Percentiles rank a stretch among this genome's conserved stretches.
Conservation (phyloP, 1,140 invertebrate genomes). For the Orius insidiosus region DNA sequence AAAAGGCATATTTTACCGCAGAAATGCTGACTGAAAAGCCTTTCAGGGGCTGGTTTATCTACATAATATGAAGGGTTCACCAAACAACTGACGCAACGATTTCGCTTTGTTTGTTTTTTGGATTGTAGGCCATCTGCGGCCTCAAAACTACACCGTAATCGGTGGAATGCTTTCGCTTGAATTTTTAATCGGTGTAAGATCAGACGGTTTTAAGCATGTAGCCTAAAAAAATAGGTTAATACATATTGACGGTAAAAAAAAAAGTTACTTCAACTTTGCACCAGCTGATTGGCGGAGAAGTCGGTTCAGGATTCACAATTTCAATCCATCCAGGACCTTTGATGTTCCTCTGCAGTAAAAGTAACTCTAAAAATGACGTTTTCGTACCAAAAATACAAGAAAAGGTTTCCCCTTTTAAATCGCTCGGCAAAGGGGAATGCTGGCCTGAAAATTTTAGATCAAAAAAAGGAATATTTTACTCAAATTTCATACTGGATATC, state of each 20-base stretch:
- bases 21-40: slow-evolving; percentile 71
- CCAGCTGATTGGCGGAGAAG: slow-evolving; percentile 56
- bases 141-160: no score
- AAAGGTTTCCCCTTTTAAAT: slow-evolving; percentile 54
- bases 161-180: slow-evolving; percentile 29
- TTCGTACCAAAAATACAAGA: slow-evolving; percentile 76
- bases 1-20: slow-evolving; percentile 37
- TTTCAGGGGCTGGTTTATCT: slow-evolving; percentile 44
- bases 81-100: slow-evolving; percentile 71
- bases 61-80: slow-evolving; percentile 34
- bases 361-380: slow-evolving; percentile 68
- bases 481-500: slow-evolving; percentile 38
- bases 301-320: slow-evolving; percentile 46
- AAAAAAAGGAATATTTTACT: slow-evolving; percentile 26
- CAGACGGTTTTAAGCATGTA: neutral
- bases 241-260: no score
- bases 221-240: no score
- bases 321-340: slow-evolving; percentile 96
- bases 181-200: neutral
- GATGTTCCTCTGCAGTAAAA: slow-evolving; percentile 77
- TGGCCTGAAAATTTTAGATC: slow-evolving; percentile 23
- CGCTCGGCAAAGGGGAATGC: slow-evolving; percentile 30
- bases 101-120: slow-evolving; percentile 65
- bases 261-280: slow-evolving; percentile 60
- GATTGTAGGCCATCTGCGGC: slow-evolving; percentile 56